Evolutionary conservation across 2,888 invertebrate genomes (phyloP).

Genomic region (Odontocerum albicorne): DNA sequence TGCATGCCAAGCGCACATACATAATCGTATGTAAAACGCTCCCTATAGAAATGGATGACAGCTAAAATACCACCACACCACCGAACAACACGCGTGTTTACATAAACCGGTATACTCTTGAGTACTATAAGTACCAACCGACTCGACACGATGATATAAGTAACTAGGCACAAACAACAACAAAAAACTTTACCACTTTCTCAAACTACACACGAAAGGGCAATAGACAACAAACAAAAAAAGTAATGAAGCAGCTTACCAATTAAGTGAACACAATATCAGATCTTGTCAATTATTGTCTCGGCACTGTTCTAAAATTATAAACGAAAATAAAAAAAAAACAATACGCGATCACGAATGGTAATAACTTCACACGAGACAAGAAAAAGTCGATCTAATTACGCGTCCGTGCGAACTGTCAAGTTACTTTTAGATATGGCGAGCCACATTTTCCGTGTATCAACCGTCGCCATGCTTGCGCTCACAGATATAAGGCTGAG

Average conservation of each 20-base stretch:
- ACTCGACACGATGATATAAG: too few species aligned
- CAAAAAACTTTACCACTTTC: too few species aligned
- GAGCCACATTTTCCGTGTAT: slow-evolving; percentile 22
- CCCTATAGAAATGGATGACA: slow-evolving; percentile 11
- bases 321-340: neutral
- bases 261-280: neutral
- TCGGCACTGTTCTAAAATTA: neutral
- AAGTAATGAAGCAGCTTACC: slow-evolving; percentile 6
- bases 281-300: slow-evolving; percentile 1
- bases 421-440: slow-evolving; percentile 15
- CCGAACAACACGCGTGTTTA: slow-evolving; percentile 27
- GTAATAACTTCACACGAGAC: slow-evolving; percentile 7
- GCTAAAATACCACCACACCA: slow-evolving; percentile 18
- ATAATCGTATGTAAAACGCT: neutral
- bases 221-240: neutral
- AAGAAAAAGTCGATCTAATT: slow-evolving; percentile 13
- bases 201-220: too few species aligned
- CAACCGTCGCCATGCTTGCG: slow-evolving; percentile 34
- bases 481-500: slow-evolving; percentile 41
- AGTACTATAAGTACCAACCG: neutral
- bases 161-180: too few species aligned
- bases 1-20: slow-evolving; percentile 14
- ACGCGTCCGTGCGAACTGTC: slow-evolving; percentile 17
- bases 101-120: slow-evolving; percentile 9
- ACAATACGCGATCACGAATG: slow-evolving; percentile 1